Conservation (phyloP, 2,888 invertebrate species). For the Eristalis arbustorum region DNA sequence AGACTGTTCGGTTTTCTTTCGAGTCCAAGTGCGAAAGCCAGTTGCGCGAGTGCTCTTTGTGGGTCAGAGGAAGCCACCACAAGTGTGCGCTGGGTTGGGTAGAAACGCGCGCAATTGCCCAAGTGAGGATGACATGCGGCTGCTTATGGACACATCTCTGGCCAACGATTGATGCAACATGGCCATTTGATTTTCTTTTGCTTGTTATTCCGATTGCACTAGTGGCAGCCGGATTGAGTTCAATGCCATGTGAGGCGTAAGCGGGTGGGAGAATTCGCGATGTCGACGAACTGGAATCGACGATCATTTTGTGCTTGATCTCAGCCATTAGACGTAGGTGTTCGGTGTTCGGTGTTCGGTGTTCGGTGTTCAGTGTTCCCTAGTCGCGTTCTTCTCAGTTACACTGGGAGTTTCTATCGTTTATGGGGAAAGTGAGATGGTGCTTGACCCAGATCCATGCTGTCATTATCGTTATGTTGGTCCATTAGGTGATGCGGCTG, state of each 20-base stretch:
- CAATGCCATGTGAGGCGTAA: background rate
- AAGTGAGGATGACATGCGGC: background rate
- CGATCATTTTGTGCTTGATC: background rate
- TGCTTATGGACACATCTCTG: background rate
- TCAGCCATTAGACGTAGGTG: background rate
- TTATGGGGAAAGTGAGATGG: background rate
- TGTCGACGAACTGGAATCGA: background rate
- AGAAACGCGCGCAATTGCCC: background rate
- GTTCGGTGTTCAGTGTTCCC: background rate
- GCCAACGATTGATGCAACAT: background rate
- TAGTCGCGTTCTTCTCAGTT: background rate
- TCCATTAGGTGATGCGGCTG: background rate
- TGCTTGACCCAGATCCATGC: background rate
- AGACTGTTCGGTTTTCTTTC: constrained; percentile 10
- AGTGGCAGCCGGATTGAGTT: background rate
- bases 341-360: too few species aligned
- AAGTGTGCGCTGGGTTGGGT: background rate
- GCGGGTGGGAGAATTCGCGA: background rate
- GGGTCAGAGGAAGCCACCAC: constrained; percentile 24
- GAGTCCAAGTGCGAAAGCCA: constrained; percentile 36
- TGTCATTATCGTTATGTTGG: background rate
- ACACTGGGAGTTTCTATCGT: background rate
- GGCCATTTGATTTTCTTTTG: background rate
- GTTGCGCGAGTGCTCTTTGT: constrained; percentile 36
- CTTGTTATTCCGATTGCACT: background rate